Evolutionary conservation across 1,140 invertebrate species (phyloP).

Genomic region (Drosophila fuyamai): DNA sequence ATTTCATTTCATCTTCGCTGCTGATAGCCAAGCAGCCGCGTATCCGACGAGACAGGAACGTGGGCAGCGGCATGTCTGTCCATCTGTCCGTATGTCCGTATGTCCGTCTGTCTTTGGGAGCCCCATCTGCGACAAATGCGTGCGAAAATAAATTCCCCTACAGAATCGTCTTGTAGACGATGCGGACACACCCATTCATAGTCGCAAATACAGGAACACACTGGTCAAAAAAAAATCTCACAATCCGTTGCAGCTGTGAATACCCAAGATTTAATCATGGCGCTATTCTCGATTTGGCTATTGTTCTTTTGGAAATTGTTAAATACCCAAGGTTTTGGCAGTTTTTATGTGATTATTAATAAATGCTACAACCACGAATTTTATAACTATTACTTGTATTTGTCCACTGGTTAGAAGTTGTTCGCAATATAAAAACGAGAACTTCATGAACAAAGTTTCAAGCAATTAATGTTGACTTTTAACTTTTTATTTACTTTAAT

Average conservation of each 20-base stretch:
- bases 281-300: too few relatives aligned
- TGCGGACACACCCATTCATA: constrained; percentile 53
- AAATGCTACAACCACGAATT: too few relatives aligned
- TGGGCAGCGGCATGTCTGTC: constrained; percentile 41
- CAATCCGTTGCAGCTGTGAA: neutral
- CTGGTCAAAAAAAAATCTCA: constrained; percentile 6
- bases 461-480: too few relatives aligned
- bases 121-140: constrained; percentile 62
- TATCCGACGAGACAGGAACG: constrained; percentile 43
- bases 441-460: too few relatives aligned
- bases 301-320: too few relatives aligned
- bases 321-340: too few relatives aligned
- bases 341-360: too few relatives aligned
- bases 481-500: too few relatives aligned
- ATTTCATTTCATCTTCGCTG: constrained; percentile 74
- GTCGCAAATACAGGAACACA: constrained; percentile 25
- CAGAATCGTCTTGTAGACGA: constrained; percentile 31
- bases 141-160: constrained; percentile 75
- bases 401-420: too few relatives aligned
- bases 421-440: too few relatives aligned
- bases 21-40: constrained; percentile 62
- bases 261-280: neutral
- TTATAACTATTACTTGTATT: too few relatives aligned
- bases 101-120: constrained; percentile 5
- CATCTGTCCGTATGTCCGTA: constrained; percentile 8